phyloP scores from a whole-genome alignment of 1,140 invertebrate genomes.

The Hypsibius dujardini region DNA sequence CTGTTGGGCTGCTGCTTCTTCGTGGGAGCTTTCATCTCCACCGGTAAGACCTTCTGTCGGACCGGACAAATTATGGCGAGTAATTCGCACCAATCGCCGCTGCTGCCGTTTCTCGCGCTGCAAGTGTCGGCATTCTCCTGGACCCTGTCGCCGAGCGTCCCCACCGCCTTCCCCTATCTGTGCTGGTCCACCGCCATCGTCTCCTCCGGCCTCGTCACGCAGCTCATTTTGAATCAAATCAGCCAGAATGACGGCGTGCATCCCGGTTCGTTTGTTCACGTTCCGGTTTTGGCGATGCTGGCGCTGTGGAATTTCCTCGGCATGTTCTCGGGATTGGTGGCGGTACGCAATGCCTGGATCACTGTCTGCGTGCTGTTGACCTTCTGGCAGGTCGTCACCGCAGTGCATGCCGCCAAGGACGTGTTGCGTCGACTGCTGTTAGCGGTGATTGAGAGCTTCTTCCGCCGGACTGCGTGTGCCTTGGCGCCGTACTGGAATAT shows the following conservation, averaged over 20 bases:
- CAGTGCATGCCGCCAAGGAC: constrained; percentile 2
- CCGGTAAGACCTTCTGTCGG: neutral
- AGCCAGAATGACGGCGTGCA: neutral
- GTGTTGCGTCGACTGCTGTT: neutral
- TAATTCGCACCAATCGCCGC: neutral
- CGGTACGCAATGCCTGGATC: neutral
- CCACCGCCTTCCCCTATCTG: neutral
- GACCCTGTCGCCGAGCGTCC: neutral
- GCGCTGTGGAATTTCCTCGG: neutral
- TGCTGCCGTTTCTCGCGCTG: neutral
- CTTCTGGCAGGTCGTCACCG: neutral
- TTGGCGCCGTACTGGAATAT: too few relatives aligned
- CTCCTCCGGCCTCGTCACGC: neutral
- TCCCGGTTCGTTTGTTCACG: too few relatives aligned
- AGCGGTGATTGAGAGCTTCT: neutral
- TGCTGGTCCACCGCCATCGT: constrained; percentile 9
- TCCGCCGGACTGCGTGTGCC: neutral
- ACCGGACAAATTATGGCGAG: neutral
- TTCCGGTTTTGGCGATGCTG: too few relatives aligned
- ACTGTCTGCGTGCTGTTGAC: neutral
- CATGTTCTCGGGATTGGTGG: neutral
- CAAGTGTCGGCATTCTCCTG: neutral
- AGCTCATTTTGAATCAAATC: neutral
- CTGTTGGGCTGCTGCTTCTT: neutral
- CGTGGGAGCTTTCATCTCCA: neutral